Conservation (phyloP, 2,113 vertebrate genomes). For the Nesogale talazaci region DNA sequence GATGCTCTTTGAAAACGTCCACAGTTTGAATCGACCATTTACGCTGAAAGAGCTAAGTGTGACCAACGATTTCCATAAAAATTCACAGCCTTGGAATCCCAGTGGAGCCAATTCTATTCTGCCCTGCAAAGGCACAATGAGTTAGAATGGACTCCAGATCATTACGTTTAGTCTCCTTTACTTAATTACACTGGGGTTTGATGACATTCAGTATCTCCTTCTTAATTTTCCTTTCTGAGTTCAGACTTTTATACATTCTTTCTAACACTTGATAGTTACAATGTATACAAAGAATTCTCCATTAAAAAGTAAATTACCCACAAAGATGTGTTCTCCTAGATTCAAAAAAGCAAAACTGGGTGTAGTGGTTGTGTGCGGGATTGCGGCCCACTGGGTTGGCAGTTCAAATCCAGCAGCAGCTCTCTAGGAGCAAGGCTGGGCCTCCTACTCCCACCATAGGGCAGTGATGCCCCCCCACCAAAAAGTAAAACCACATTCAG, state of each 20-base stretch:
- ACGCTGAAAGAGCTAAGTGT: not conserved
- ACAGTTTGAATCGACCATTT: not conserved
- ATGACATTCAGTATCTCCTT: not conserved
- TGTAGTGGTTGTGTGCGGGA: no score
- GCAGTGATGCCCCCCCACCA: no score
- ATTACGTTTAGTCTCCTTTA: not conserved
- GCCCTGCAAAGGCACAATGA: not conserved
- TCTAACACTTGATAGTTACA: not conserved
- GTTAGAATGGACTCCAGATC: not conserved
- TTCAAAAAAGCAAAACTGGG: slow-evolving; percentile 36
- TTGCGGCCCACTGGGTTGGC: no score
- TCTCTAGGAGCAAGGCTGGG: no score
- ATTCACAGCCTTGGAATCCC: not conserved
- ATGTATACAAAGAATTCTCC: slow-evolving; percentile 13
- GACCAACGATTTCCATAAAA: not conserved
- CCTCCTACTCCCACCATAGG: no score
- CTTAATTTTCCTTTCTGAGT: not conserved
- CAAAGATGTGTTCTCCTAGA: slow-evolving; percentile 26
- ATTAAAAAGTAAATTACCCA: not conserved
- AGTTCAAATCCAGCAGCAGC: no score
- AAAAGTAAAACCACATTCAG: slow-evolving; percentile 2
- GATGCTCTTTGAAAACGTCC: not conserved
- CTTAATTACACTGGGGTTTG: not conserved
- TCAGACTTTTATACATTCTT: not conserved
- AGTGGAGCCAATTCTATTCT: not conserved